phyloP scores from a whole-genome alignment of 1,140 invertebrate genomes.

The Drosophila parabipectinata region DNA sequence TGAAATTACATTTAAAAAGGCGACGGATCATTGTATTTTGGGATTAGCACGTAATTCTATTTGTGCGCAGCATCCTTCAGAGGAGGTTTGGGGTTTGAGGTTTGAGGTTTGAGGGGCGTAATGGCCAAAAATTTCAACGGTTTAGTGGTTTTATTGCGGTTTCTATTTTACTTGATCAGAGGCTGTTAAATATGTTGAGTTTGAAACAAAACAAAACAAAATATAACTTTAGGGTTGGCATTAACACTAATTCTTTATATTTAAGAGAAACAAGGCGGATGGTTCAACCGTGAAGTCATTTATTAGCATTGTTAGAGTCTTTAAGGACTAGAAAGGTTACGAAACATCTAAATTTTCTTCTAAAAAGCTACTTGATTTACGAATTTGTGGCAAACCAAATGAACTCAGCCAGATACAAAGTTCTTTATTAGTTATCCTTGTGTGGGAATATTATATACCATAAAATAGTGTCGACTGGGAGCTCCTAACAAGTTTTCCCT shows the following conservation, averaged over 20 bases:
- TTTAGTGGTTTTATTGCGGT: conserved; percentile 37
- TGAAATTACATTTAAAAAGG: conserved; percentile 43
- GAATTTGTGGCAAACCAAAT: not conserved
- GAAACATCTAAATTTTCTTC: not conserved
- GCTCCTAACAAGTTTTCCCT: conserved; percentile 5
- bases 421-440: not conserved
- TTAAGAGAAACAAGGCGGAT: no score
- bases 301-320: no score
- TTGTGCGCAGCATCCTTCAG: conserved; percentile 5
- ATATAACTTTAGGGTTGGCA: no score
- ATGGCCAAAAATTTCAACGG: conserved; percentile 3
- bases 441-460: not conserved
- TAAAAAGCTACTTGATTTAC: not conserved
- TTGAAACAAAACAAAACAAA: not conserved
- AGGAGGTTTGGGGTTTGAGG: not conserved
- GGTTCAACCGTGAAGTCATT: no score
- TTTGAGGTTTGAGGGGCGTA: not conserved
- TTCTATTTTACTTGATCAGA: conserved; percentile 3
- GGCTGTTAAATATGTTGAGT: not conserved
- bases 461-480: not conserved
- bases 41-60: conserved; percentile 66
- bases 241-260: no score
- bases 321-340: no score
- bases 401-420: not conserved
- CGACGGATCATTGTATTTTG: conserved; percentile 50